These are phyloP conservation scores for Turritopsis rubra DNA, from an alignment of 30 jellyfish, hydroid and myxozoan genomes.

Conservation along the genomic window DNA sequence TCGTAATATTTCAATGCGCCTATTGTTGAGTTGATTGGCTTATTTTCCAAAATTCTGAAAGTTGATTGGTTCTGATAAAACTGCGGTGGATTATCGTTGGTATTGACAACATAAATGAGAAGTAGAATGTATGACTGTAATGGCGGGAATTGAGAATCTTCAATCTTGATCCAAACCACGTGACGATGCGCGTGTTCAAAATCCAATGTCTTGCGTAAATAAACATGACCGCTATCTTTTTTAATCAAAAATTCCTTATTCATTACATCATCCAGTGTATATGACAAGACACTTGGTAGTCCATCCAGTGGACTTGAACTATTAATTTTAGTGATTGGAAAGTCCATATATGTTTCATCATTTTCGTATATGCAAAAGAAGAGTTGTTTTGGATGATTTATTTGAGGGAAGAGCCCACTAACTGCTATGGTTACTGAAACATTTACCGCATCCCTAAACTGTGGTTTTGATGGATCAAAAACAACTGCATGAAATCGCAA, in stretches of 20 bases:
- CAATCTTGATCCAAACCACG: constrained; percentile 9
- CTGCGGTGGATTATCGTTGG: constrained; percentile 14
- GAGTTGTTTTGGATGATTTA: neutral
- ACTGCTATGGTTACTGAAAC: neutral
- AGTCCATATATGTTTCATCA: neutral
- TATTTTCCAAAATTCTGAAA: neutral
- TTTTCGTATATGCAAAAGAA: neutral
- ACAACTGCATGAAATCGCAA: neutral
- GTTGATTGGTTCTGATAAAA: neutral
- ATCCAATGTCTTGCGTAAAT: constrained; percentile 6
- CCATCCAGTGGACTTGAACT: neutral
- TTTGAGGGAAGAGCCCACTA: neutral
- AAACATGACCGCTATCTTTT: neutral
- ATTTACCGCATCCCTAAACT: neutral
- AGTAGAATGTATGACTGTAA: neutral
- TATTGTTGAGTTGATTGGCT: constrained; percentile 7
- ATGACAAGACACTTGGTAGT: neutral
- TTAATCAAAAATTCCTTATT: neutral
- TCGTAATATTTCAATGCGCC: neutral
- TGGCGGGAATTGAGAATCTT: neutral
- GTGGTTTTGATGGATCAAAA: constrained; percentile 17
- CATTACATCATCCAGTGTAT: neutral
- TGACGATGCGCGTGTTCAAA: neutral
- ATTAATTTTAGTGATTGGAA: neutral
- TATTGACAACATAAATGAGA: constrained; percentile 11